Evolutionary conservation across 2,797 vertebrate genomes (phyloP).

Genomic region (Coluber constrictor): DNA sequence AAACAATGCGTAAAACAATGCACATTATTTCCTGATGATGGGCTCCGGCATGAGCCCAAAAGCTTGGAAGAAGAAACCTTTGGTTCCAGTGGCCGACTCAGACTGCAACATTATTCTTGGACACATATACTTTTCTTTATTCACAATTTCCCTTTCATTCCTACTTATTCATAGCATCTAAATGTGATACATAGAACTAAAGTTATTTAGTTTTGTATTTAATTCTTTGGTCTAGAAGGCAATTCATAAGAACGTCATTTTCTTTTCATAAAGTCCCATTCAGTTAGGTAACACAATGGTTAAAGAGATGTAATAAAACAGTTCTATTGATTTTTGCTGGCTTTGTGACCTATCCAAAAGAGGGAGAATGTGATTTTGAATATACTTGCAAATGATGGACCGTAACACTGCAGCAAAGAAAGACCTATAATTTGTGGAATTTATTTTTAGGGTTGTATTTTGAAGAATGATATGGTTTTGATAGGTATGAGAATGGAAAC

Average conservation of each 20-base stretch:
- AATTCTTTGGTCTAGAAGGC: not conserved
- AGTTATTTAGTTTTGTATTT: not conserved
- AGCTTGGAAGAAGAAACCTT: not conserved
- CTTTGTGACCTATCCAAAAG: slow-evolving; percentile 1
- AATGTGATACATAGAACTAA: not conserved
- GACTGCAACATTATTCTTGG: not conserved
- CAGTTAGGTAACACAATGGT: not conserved
- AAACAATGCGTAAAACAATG: not conserved
- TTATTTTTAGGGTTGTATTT: slow-evolving; percentile 64
- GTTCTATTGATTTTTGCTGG: slow-evolving; percentile 35
- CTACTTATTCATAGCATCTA: not conserved
- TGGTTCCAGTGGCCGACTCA: not conserved
- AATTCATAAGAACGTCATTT: not conserved
- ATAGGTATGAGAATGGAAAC: slow-evolving; percentile 44
- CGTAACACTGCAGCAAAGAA: slow-evolving; percentile 39
- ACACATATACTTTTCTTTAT: not conserved
- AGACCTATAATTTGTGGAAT: slow-evolving; percentile 54
- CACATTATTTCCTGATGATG: not conserved
- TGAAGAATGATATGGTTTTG: slow-evolving; percentile 40
- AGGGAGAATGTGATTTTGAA: slow-evolving; percentile 22
- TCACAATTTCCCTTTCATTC: not conserved
- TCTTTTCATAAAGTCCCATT: not conserved
- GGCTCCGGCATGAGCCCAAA: not conserved
- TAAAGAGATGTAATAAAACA: slow-evolving; percentile 5
- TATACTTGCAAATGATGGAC: slow-evolving; percentile 47